phyloP scores from a whole-genome alignment of 2,113 vertebrate species.

The Apteryx mantelli region DNA sequence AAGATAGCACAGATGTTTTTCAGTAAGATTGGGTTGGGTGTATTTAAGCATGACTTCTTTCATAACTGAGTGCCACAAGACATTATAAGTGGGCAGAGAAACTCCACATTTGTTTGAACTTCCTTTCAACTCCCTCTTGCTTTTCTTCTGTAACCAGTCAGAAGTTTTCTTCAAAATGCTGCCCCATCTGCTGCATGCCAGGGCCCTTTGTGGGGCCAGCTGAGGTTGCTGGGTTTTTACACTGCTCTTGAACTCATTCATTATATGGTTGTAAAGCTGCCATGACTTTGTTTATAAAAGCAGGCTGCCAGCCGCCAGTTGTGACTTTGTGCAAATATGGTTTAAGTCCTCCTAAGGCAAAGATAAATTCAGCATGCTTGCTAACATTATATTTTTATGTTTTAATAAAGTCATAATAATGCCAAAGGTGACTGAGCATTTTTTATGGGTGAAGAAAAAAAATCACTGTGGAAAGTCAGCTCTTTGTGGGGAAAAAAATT shows the following conservation, averaged over 20 bases:
- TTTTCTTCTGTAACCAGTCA: background rate
- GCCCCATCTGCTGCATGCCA: background rate
- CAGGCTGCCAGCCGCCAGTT: background rate
- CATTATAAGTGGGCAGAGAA: background rate
- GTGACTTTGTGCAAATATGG: constrained; percentile 51
- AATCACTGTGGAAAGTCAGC: background rate
- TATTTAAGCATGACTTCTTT: background rate
- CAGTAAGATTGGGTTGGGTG: background rate
- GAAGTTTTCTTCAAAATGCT: background rate
- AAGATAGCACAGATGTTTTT: background rate
- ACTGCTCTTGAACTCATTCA: background rate
- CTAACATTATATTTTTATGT: background rate
- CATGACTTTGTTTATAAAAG: background rate
- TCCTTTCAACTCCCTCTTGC: background rate
- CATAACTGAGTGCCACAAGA: background rate
- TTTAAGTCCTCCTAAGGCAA: background rate
- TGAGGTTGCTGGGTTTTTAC: background rate
- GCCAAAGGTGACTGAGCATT: background rate
- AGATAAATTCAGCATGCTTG: background rate
- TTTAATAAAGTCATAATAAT: constrained; percentile 30
- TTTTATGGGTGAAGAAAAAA: background rate
- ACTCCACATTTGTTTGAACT: background rate
- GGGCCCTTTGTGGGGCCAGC: background rate
- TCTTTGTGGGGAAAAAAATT: background rate
- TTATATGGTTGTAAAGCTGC: background rate